phyloP scores from a whole-genome alignment of 1,140 invertebrate species.

The Drosophila ercepeae region DNA sequence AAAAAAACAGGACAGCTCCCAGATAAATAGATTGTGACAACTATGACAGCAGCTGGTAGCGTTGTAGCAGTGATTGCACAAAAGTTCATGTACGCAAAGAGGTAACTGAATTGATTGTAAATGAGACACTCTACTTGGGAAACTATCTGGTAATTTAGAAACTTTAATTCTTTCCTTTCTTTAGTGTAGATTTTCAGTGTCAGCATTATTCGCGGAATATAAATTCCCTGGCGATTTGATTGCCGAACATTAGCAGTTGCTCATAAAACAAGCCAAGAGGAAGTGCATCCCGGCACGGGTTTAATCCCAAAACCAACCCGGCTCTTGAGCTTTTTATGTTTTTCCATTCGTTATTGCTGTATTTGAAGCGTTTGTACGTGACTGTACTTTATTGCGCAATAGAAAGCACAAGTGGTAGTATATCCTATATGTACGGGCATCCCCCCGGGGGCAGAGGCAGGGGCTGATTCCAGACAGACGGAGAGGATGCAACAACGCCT shows the following conservation, averaged over 20 bases:
- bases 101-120: not conserved
- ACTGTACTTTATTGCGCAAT: slow-evolving; percentile 60
- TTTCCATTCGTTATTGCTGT: slow-evolving; percentile 54
- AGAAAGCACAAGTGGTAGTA: slow-evolving; percentile 19
- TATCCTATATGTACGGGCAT: not conserved
- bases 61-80: slow-evolving; percentile 8
- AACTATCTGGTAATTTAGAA: not conserved
- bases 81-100: slow-evolving; percentile 5
- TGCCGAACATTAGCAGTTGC: slow-evolving; percentile 23
- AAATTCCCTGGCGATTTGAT: slow-evolving; percentile 1
- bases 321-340: slow-evolving; percentile 43
- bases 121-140: not conserved
- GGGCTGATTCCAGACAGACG: slow-evolving; percentile 2
- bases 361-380: slow-evolving; percentile 61
- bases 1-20: not conserved
- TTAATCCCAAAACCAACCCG: slow-evolving; percentile 12
- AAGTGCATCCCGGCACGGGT: slow-evolving; percentile 31
- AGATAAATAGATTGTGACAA: slow-evolving; percentile 20
- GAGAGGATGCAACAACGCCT: slow-evolving; percentile 38
- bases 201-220: not conserved
- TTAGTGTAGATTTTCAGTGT: too few relatives aligned
- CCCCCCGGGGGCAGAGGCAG: not conserved
- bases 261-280: slow-evolving; percentile 25
- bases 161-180: too few relatives aligned
- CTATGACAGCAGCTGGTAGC: slow-evolving; percentile 21